A percentile compares a stretch with the other conserved stretches of the same genome.
phyloP scores from a whole-genome alignment of 1,140 invertebrate genomes.

The Hylaeus anthracinus region DNA sequence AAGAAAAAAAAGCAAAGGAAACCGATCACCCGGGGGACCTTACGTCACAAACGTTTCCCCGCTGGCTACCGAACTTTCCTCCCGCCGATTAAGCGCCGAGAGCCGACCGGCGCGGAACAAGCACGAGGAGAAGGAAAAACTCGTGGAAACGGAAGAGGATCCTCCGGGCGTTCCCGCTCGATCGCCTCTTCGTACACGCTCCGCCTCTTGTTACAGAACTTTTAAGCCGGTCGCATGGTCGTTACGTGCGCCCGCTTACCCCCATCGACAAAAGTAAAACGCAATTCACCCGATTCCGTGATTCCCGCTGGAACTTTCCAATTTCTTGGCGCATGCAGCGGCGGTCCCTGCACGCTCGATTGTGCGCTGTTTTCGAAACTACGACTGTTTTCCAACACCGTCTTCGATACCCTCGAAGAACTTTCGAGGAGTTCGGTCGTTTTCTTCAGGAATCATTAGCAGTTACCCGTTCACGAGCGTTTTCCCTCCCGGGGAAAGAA shows the following conservation, averaged over 20 bases:
- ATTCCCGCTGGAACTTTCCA: neutral
- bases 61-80: neutral
- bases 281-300: neutral
- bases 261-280: slow-evolving; percentile 18
- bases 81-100: neutral
- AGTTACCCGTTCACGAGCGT: too few relatives aligned
- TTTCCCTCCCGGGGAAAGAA: too few relatives aligned
- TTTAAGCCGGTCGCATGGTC: slow-evolving; percentile 36
- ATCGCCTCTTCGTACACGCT: slow-evolving; percentile 20
- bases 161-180: slow-evolving; percentile 18
- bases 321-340: neutral
- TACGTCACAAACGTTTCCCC: neutral
- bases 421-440: too few relatives aligned
- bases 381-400: neutral
- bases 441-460: too few relatives aligned
- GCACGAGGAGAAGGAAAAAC: neutral
- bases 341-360: neutral
- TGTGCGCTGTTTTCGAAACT: neutral
- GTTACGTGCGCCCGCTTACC: slow-evolving; percentile 31
- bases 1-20: too few relatives aligned
- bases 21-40: neutral
- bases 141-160: slow-evolving; percentile 11
- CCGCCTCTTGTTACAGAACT: slow-evolving; percentile 34
- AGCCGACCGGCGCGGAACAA: neutral
- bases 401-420: neutral